Evolutionary conservation across 1,140 invertebrate genomes (phyloP), one percentile per base, ranked within the genome.

Genomic region (Bombus waltoni): DNA sequence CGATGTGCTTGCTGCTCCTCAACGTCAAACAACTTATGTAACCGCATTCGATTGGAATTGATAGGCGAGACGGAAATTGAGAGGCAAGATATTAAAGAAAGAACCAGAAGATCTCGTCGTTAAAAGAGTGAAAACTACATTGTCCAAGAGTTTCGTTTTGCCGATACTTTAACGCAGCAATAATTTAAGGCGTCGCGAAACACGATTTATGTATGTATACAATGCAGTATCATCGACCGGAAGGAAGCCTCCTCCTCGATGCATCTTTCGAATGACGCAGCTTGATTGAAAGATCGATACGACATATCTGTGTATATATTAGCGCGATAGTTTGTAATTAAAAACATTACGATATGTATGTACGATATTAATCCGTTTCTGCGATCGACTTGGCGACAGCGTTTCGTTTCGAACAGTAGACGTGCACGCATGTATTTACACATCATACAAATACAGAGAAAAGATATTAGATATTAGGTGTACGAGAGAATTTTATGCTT

Each of bases 251-350:
- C 38, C 15, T 42, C 2, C 65, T 82, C 40, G 81, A 15, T 44
- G 32, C n/a, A n/a, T 82, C n/a, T 38, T 28, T 42, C 62, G 62
- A 40, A 35, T 6, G 18, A 6, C 25, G 38, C 82, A 53, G 10
- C 68, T 32, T 70, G 42, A 81, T 68, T 40, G 40, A 68, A 82
- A 76, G 66, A 82, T 62, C 62, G 62, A 83, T 81, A 57, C 68
- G 75, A 89, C 88, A 89, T 89, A 89, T 89, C 88, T 59, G 53
- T 89, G 87, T 89, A 89, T 65, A 89, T 86, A 89, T 44, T 89
- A 89, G 71, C 65, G 65, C 44, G 75, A 79, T 81, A 88, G 83
- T 78, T 57, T 89, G 74, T 89, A 89, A 82, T 66, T 89, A 83
- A 47, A 72, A 28, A 18, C 62, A 88, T 68, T 65, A 74, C 78